Conservation (phyloP, 2,113 vertebrate genomes). For the Trichechus manatus region DNA sequence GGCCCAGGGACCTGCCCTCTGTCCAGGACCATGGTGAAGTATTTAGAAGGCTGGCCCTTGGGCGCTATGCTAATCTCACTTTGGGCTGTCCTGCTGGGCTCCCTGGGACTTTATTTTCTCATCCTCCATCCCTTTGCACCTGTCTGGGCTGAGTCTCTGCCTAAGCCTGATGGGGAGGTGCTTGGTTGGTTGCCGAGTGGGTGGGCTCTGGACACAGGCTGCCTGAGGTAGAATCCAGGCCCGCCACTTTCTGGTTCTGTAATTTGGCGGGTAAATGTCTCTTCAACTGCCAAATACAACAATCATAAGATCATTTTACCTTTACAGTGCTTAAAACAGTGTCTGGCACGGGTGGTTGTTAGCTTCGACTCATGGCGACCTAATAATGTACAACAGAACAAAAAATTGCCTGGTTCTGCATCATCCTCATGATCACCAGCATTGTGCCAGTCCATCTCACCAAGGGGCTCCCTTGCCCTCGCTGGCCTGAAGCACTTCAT, state of each 20-base stretch:
- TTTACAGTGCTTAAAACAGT: background rate
- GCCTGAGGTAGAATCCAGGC: background rate
- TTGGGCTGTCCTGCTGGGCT: background rate
- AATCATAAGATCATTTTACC: background rate
- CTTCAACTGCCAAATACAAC: background rate
- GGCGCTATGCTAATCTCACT: background rate
- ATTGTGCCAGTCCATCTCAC: background rate
- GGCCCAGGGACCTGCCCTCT: rapidly evolving
- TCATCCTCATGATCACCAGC: background rate
- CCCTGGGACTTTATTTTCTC: background rate
- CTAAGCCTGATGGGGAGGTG: background rate
- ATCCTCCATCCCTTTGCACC: background rate
- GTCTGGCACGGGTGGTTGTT: background rate
- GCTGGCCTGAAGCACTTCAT: background rate
- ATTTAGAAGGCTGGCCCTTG: background rate
- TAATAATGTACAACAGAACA: background rate
- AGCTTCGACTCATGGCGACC: background rate
- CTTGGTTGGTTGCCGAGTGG: background rate
- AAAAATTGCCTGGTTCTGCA: background rate
- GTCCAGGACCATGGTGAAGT: background rate
- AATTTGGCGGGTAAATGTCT: background rate
- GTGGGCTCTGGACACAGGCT: background rate
- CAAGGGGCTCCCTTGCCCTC: background rate
- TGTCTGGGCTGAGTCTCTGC: background rate
- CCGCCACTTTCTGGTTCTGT: background rate